Evolutionary conservation across 2,113 vertebrate species (phyloP).

Genomic region (Ciconia stormi): DNA sequence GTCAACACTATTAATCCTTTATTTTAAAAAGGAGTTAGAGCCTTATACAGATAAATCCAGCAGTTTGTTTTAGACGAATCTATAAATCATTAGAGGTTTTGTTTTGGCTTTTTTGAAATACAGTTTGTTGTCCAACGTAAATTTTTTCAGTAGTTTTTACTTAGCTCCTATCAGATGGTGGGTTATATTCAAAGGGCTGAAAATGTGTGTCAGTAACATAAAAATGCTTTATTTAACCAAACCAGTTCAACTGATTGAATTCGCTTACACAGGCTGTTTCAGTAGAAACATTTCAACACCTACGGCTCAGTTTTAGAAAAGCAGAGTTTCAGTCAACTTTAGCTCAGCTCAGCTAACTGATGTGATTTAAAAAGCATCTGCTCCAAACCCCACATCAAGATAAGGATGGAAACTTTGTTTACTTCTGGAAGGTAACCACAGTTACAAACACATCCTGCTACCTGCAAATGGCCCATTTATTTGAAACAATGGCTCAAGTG

Average conservation of each 20-base stretch:
- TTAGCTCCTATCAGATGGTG: constrained; percentile 12
- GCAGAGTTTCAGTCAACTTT: background rate
- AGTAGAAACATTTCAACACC: background rate
- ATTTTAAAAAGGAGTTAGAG: background rate
- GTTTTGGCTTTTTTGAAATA: background rate
- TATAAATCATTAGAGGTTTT: background rate
- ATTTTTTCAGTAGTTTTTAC: constrained; percentile 14
- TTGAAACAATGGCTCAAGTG: background rate
- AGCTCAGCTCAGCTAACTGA: background rate
- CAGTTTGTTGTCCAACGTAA: background rate
- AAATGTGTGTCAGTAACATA: background rate
- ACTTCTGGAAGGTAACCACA: background rate
- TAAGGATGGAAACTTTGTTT: background rate
- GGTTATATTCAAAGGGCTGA: background rate
- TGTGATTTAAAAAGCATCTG: background rate
- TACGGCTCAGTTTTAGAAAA: background rate
- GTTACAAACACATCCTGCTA: background rate
- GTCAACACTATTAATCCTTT: background rate
- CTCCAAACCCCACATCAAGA: background rate
- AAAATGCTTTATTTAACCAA: constrained; percentile 26
- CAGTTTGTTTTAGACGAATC: background rate
- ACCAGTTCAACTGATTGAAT: background rate
- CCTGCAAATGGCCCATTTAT: background rate
- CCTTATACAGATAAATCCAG: constrained; percentile 36
- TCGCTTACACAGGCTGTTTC: background rate